phyloP scores from a whole-genome alignment of 2,113 vertebrate genomes.

The Indicator maculatus region DNA sequence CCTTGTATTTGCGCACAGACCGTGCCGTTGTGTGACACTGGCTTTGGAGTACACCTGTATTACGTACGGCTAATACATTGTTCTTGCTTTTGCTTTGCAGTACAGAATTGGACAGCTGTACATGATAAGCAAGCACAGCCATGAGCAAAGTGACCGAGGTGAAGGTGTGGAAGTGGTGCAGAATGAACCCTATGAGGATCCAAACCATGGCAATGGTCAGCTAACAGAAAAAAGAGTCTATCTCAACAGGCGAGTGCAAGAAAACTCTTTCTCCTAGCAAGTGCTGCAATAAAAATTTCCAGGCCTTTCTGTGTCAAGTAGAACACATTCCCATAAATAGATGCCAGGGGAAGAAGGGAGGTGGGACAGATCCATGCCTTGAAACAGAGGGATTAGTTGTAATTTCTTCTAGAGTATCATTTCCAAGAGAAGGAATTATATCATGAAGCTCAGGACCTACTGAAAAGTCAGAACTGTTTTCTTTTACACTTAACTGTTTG shows the following conservation, averaged over 20 bases:
- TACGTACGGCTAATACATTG: neutral
- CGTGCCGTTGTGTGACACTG: neutral
- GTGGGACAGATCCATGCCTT: neutral
- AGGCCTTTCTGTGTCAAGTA: neutral
- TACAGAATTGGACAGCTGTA: slow-evolving; percentile 92
- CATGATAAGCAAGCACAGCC: slow-evolving; percentile 96
- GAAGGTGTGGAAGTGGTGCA: slow-evolving; percentile 97
- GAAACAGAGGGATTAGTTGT: neutral
- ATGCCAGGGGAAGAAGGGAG: neutral
- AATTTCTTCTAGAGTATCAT: neutral
- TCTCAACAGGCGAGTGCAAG: slow-evolving; percentile 89
- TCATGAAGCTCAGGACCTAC: neutral
- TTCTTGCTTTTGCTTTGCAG: slow-evolving; percentile 68
- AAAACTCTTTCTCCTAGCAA: neutral
- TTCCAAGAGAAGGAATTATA: neutral
- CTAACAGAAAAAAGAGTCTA: slow-evolving; percentile 96
- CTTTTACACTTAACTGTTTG: neutral
- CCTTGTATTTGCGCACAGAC: neutral
- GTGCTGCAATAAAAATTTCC: neutral
- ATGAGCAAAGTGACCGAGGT: slow-evolving; percentile 93
- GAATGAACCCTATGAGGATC: slow-evolving; percentile 91
- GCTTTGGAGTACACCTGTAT: neutral
- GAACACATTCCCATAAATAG: neutral
- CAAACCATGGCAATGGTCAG: slow-evolving; percentile 91
- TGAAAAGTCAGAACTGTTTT: neutral